Percentiles rank a stretch among this genome's conserved stretches.
Evolutionary conservation across 2,888 invertebrate genomes (phyloP).

Genomic region (Cantharis rustica): DNA sequence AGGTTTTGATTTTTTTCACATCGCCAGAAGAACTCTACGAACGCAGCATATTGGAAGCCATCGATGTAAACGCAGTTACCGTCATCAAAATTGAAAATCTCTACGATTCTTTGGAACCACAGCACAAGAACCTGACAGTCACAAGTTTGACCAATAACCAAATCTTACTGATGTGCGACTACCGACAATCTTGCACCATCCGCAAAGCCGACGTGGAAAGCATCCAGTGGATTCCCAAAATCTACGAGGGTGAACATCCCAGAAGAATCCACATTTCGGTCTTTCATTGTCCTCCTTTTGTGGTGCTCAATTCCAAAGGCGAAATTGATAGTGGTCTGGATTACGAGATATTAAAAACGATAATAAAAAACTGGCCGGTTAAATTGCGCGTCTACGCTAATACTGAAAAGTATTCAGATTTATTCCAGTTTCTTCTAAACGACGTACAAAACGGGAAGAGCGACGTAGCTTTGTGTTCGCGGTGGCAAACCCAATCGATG

Average conservation of each 20-base stretch:
- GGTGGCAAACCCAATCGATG: neutral
- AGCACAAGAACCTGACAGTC: neutral
- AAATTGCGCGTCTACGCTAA: neutral
- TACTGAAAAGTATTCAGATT: neutral
- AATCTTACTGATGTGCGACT: neutral
- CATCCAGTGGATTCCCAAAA: neutral
- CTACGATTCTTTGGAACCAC: neutral
- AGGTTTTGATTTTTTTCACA: neutral
- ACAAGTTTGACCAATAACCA: neutral
- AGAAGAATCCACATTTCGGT: neutral
- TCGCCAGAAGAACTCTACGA: neutral
- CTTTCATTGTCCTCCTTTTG: neutral
- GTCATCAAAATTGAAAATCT: neutral
- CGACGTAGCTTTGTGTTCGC: neutral
- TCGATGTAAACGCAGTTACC: neutral
- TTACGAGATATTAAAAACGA: neutral
- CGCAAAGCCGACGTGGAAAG: neutral
- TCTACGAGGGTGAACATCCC: neutral
- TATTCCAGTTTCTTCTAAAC: neutral
- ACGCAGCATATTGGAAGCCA: neutral
- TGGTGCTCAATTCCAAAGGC: neutral
- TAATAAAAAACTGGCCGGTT: neutral
- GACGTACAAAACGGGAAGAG: neutral
- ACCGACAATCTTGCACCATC: neutral
- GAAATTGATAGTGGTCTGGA: neutral